Conservation (phyloP, 1,140 invertebrate species). For the Platorchestia sp. region DNA sequence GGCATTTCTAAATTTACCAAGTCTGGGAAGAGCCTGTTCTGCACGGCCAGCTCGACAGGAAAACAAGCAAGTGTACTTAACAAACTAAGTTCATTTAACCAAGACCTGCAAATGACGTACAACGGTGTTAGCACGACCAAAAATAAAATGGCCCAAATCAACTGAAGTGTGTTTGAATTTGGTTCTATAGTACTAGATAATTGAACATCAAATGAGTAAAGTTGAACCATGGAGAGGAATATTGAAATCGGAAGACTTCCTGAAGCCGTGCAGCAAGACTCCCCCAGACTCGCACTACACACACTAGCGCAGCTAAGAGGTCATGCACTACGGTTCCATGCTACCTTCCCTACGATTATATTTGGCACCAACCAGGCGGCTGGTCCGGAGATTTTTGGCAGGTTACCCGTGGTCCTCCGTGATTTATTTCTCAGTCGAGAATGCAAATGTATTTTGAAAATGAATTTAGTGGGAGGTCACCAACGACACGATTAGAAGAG, state of each 20-base stretch:
- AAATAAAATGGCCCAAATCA: not conserved
- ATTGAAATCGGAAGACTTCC: not conserved
- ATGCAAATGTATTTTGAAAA: not conserved
- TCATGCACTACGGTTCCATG: constrained; percentile 20
- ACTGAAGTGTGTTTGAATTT: not conserved
- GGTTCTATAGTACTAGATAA: no score
- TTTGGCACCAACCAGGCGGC: not conserved
- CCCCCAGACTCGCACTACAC: not conserved
- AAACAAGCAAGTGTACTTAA: not conserved
- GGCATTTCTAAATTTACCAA: not conserved
- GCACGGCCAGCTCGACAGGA: not conserved
- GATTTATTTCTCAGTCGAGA: not conserved
- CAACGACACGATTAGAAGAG: not conserved
- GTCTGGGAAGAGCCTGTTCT: not conserved
- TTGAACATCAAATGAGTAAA: no score
- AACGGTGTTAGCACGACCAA: not conserved
- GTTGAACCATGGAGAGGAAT: not conserved
- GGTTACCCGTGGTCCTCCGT: not conserved
- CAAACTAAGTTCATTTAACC: not conserved
- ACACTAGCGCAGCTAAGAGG: not conserved
- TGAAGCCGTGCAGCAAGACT: not conserved
- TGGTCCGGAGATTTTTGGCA: not conserved
- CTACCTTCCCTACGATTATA: not conserved
- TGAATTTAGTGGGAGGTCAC: not conserved
- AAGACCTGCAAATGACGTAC: not conserved